Evolutionary conservation across 2,113 vertebrate species (phyloP), one percentile per base, ranked within the genome.

Genomic region (Silurus asotus): DNA sequence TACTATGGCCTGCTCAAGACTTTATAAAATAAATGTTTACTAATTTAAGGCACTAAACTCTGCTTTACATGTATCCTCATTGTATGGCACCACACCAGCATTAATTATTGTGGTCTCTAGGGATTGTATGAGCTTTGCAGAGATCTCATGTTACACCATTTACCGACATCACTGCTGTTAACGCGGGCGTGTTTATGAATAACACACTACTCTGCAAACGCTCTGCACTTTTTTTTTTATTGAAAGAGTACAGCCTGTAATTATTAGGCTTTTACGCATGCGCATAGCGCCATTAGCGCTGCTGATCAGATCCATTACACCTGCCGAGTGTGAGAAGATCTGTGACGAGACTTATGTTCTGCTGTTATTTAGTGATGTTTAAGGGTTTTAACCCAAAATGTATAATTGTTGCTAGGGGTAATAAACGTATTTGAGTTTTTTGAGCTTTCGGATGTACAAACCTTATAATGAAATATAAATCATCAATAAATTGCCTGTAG

Each of bases 131-230:
- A 48, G 59, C 72, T 74, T 77, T 80, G 80, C 72, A 72, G 67
- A 77, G 53, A 78, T 56, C 80, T 59, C 58, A 37, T 37, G 76
- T 86, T 83, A 69, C 80, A 77, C 78, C 53, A 79, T 62, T 88
- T 37, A 78, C 59, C n/a, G 53, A 82, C 62, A 8, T 1, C 77
- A 45, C 45, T 85, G 37, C 80, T 84, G 51, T 82, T 65, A 82
- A 69, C 61, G 17, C 82, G 45, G 51, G 72, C 17, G 17, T 79
- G 81, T 62, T 28, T 64, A 62, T 55, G 20, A 86, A 64, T 58
- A 72, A 72, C 59, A 17, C 25, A 61, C 28, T 28, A 62, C 14
- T 13, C 58, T 48, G 74, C 11, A 74, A 49, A 51, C 19, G 7
- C 7, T 74, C 7, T 20, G 20, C 69, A 48, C 1, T 23, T 49